A percentile compares a stretch with the other conserved stretches of the same genome.
phyloP scores from a whole-genome alignment of 2,888 invertebrate genomes.

The Microctonus hyperodae region DNA sequence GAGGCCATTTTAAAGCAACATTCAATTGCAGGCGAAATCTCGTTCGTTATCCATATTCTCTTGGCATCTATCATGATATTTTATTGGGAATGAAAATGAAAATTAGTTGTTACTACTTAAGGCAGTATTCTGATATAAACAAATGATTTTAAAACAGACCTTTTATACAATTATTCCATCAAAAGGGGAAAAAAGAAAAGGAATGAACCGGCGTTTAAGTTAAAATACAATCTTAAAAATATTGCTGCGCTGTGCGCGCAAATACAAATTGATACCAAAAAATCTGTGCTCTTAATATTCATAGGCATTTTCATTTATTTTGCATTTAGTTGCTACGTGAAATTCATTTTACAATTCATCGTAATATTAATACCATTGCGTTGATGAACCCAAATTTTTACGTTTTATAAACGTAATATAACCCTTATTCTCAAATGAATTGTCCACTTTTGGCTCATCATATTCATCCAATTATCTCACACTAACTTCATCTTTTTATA shows the following conservation, averaged over 20 bases:
- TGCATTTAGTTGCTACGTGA: background rate
- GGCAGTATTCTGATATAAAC: background rate
- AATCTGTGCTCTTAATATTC: conserved; percentile 28
- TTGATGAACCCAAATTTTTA: background rate
- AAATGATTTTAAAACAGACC: background rate
- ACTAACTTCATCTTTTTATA: background rate
- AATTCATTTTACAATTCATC: background rate
- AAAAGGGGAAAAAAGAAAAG: background rate
- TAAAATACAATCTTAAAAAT: conserved; percentile 7
- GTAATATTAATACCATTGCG: background rate
- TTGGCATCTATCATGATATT: background rate
- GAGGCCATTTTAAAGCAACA: background rate
- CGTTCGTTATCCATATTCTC: background rate
- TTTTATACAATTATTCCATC: background rate
- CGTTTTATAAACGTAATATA: background rate
- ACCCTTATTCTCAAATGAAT: too few species aligned
- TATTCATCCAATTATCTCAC: background rate
- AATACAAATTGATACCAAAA: conserved; percentile 20
- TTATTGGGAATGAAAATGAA: conserved; percentile 29
- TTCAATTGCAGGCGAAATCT: background rate
- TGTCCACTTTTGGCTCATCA: background rate
- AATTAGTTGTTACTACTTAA: conserved; percentile 22
- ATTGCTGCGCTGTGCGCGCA: conserved; percentile 41
- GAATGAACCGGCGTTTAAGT: background rate
- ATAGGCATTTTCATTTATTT: conserved; percentile 29